Percentiles rank a stretch among this genome's conserved stretches.
Conservation (phyloP, 2,113 vertebrate species). For the Dasyornis broadbenti region DNA sequence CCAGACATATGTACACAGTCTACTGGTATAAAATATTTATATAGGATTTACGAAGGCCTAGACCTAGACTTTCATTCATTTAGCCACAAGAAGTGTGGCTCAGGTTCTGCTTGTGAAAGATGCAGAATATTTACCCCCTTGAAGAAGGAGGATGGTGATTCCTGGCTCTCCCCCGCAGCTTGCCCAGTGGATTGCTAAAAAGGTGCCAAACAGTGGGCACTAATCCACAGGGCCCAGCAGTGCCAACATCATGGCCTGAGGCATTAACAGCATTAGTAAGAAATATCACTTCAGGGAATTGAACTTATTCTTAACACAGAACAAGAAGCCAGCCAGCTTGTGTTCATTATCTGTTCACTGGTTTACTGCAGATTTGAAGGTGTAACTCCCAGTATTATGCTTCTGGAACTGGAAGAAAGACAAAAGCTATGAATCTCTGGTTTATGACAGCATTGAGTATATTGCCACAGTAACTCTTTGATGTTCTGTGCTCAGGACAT, state of each 20-base stretch:
- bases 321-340: neutral
- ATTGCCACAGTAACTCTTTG: conserved; percentile 18
- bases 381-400: neutral
- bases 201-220: neutral
- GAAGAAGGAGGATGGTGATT: neutral
- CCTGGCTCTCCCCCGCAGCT: neutral
- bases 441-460: neutral
- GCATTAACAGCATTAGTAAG: neutral
- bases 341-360: neutral
- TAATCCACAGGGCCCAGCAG: neutral
- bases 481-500: conserved; percentile 34
- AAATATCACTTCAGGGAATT: neutral
- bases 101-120: neutral
- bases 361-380: neutral
- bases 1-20: neutral
- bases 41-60: neutral
- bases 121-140: neutral
- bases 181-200: neutral
- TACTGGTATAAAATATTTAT: neutral
- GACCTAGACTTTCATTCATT: neutral
- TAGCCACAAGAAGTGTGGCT: neutral
- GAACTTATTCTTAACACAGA: neutral
- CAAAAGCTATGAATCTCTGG: neutral
- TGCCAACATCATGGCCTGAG: neutral
- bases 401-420: neutral